phyloP scores from a whole-genome alignment of 2,888 invertebrate species.

The Tenthredo scrophulariae region DNA sequence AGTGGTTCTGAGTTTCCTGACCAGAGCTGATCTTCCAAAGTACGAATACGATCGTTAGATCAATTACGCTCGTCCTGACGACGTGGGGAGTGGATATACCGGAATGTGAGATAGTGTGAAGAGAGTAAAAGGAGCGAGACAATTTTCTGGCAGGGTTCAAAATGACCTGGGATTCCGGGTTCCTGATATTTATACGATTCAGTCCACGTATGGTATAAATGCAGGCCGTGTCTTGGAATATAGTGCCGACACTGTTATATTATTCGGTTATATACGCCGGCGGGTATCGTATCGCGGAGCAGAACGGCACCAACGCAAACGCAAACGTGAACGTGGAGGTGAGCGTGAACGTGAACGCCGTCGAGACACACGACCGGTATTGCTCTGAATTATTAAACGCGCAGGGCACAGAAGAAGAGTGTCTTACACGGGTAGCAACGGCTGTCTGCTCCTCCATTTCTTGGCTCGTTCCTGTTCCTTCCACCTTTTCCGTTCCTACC shows the following conservation, averaged over 20 bases:
- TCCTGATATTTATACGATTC: slow-evolving; percentile 47
- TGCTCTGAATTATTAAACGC: slow-evolving; percentile 52
- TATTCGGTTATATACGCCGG: slow-evolving; percentile 66
- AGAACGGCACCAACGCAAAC: not conserved
- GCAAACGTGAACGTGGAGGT: not conserved
- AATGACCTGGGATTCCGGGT: slow-evolving; percentile 8
- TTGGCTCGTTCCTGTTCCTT: not conserved
- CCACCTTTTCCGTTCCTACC: not conserved
- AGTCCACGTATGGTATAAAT: slow-evolving; percentile 49
- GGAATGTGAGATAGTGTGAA: not conserved
- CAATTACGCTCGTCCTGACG: not conserved
- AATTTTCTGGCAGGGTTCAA: not conserved
- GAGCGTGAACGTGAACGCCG: not conserved
- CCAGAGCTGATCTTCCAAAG: not conserved
- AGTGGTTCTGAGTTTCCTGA: not conserved
- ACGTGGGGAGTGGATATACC: not conserved
- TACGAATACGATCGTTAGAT: not conserved
- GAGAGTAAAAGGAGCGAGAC: not conserved
- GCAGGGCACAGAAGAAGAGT: slow-evolving; percentile 30
- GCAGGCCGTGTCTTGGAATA: slow-evolving; percentile 49
- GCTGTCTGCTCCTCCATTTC: slow-evolving; percentile 19
- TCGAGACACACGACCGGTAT: slow-evolving; percentile 52
- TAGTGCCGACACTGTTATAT: slow-evolving; percentile 61
- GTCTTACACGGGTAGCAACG: slow-evolving; percentile 38
- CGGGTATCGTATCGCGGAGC: not conserved